Conservation (phyloP, 1,140 invertebrate species). For the Zaprionus gabonicus region DNA sequence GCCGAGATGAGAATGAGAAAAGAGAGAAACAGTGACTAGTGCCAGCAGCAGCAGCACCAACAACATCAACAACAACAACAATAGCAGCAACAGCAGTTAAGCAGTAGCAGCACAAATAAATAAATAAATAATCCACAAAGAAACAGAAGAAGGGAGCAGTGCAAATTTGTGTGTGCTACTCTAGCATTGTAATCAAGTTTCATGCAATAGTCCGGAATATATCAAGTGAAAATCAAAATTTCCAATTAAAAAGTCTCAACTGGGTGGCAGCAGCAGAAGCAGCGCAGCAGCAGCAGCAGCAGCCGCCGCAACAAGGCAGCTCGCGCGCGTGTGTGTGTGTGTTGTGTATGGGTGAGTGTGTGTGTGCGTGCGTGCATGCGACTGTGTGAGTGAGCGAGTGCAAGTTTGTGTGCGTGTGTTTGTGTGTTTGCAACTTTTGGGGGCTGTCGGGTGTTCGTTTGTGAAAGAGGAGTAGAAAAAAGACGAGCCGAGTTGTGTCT, state of each 20-base stretch:
- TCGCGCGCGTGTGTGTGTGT: conserved; percentile 27
- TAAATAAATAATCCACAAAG: conserved; percentile 34
- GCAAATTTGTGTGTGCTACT: conserved; percentile 44
- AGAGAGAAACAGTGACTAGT: conserved; percentile 46
- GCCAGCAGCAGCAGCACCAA: conserved; percentile 43
- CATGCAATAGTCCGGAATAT: conserved; percentile 47
- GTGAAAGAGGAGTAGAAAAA: conserved; percentile 54
- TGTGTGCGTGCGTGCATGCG: conserved; percentile 34
- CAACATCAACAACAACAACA: neutral
- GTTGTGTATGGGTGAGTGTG: conserved; percentile 45
- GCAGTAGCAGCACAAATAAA: conserved; percentile 67
- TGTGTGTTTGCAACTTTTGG: conserved; percentile 50
- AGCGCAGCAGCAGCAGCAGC: conserved; percentile 39
- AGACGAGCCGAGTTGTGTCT: conserved; percentile 61
- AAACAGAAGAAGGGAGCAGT: conserved; percentile 25
- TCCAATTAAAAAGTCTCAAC: conserved; percentile 74
- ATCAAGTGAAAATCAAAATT: conserved; percentile 79
- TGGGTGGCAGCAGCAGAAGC: conserved; percentile 34
- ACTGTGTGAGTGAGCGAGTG: conserved; percentile 47
- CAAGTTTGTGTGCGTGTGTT: conserved; percentile 40
- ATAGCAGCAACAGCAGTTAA: conserved; percentile 15
- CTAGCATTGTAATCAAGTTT: conserved; percentile 50
- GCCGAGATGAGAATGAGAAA: conserved; percentile 69
- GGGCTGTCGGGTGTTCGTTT: conserved; percentile 46
- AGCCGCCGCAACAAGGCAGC: conserved; percentile 50